Conservation (phyloP, 2,888 invertebrate species). For the Prosapia bicincta region DNA sequence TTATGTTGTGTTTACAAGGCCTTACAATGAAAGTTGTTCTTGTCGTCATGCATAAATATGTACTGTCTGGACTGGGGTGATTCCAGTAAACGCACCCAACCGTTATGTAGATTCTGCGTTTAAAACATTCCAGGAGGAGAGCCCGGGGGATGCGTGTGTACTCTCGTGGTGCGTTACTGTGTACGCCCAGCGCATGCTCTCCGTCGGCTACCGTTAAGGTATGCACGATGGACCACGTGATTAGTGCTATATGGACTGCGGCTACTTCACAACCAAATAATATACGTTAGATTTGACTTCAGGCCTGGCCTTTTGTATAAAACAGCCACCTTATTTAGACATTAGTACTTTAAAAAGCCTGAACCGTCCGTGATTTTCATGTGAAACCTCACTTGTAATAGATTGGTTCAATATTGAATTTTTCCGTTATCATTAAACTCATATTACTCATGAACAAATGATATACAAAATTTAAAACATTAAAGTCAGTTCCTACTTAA, state of each 20-base stretch:
- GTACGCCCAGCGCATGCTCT: not conserved
- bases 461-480: too few relatives aligned
- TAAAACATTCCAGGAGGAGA: not conserved
- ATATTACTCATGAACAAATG: too few relatives aligned
- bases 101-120: not conserved
- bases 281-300: not conserved
- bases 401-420: too few relatives aligned
- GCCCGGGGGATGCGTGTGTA: not conserved
- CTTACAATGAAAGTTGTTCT: not conserved
- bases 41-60: too few relatives aligned
- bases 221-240: not conserved
- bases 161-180: not conserved
- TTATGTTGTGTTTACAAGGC: not conserved
- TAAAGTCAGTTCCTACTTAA: too few relatives aligned
- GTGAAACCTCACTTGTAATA: too few relatives aligned
- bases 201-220: not conserved
- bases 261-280: not conserved
- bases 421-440: too few relatives aligned
- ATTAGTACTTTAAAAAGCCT: too few relatives aligned
- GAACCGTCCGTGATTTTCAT: too few relatives aligned
- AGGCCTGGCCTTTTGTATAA: not conserved
- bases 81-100: not conserved
- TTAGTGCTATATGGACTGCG: not conserved
- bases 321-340: not conserved
- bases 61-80: not conserved